phyloP scores from a whole-genome alignment of 2,888 invertebrate genomes.

The Brassicogethes aeneus region DNA sequence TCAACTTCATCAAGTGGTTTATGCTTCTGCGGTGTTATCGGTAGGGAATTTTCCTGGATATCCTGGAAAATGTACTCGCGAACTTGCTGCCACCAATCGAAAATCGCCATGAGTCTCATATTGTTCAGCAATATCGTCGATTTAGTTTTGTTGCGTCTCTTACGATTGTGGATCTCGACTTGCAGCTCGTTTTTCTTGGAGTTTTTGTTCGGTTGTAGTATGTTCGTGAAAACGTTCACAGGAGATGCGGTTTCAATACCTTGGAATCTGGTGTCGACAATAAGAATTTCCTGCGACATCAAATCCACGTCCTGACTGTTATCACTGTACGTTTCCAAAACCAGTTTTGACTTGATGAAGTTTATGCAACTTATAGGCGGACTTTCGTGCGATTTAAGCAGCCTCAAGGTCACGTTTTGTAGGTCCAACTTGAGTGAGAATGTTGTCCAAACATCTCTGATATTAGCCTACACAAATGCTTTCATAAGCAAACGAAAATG shows the following conservation, averaged over 20 bases:
- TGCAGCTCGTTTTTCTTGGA: slow-evolving; percentile 31
- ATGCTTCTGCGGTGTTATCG: slow-evolving; percentile 23
- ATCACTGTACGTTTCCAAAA: slow-evolving; percentile 80
- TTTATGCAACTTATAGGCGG: slow-evolving; percentile 77
- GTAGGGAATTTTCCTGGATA: slow-evolving; percentile 28
- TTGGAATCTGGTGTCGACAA: slow-evolving; percentile 56
- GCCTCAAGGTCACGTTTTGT: slow-evolving; percentile 73
- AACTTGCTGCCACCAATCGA: slow-evolving; percentile 88
- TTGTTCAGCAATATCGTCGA: slow-evolving; percentile 88
- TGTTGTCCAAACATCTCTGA: slow-evolving; percentile 59
- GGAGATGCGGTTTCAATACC: slow-evolving; percentile 54
- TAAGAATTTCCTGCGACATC: slow-evolving; percentile 82
- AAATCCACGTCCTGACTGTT: slow-evolving; percentile 86
- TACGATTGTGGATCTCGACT: slow-evolving; percentile 45
- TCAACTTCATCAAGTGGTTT: slow-evolving; percentile 8
- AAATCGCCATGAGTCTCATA: slow-evolving; percentile 87
- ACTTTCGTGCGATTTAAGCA: slow-evolving; percentile 50
- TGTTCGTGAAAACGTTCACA: slow-evolving; percentile 84
- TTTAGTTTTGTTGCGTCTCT: slow-evolving; percentile 57
- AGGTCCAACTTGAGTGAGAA: slow-evolving; percentile 76
- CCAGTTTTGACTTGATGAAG: slow-evolving; percentile 82
- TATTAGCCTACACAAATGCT: too few relatives aligned
- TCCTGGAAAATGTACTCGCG: slow-evolving; percentile 62
- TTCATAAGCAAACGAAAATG: too few relatives aligned
- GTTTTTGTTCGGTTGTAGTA: slow-evolving; percentile 60